phyloP scores from a whole-genome alignment of 2,888 invertebrate genomes.

The Acleris literana region DNA sequence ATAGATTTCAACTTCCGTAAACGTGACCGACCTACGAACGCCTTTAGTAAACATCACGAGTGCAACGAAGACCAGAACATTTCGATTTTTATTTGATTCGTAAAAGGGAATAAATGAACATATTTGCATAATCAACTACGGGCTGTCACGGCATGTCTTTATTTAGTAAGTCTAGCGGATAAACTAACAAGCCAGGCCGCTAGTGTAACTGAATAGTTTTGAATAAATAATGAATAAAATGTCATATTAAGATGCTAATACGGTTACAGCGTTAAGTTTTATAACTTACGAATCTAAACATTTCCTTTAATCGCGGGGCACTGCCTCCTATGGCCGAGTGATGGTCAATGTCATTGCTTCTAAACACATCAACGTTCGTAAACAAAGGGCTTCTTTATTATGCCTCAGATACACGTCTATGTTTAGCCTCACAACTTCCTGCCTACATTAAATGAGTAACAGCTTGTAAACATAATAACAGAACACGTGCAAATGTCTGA shows the following conservation, averaged over 20 bases:
- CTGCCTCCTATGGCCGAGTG: slow-evolving; percentile 45
- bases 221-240: slow-evolving; percentile 67
- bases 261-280: slow-evolving; percentile 42
- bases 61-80: slow-evolving; percentile 52
- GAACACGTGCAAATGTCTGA: slow-evolving; percentile 41
- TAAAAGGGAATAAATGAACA: slow-evolving; percentile 69
- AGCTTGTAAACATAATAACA: slow-evolving; percentile 11
- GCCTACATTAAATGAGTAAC: slow-evolving; percentile 29
- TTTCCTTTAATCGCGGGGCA: slow-evolving; percentile 46
- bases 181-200: slow-evolving; percentile 46
- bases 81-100: slow-evolving; percentile 55
- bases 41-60: slow-evolving; percentile 56
- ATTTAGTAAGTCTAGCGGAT: slow-evolving; percentile 59
- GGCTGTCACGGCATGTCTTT: slow-evolving; percentile 62
- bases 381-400: slow-evolving; percentile 56
- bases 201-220: slow-evolving; percentile 51
- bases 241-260: slow-evolving; percentile 57
- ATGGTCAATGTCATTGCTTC: slow-evolving; percentile 68
- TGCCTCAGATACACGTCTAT: slow-evolving; percentile 55
- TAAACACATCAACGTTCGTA: slow-evolving; percentile 44
- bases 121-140: slow-evolving; percentile 68
- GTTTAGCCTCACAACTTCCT: slow-evolving; percentile 47
- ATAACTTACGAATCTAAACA: slow-evolving; percentile 46
- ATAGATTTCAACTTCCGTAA: slow-evolving; percentile 65
- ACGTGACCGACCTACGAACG: slow-evolving; percentile 61